These are phyloP conservation scores for Trochalopteron elliotii DNA, from an alignment of 2,113 vertebrate genomes.

Conservation along the genomic window DNA sequence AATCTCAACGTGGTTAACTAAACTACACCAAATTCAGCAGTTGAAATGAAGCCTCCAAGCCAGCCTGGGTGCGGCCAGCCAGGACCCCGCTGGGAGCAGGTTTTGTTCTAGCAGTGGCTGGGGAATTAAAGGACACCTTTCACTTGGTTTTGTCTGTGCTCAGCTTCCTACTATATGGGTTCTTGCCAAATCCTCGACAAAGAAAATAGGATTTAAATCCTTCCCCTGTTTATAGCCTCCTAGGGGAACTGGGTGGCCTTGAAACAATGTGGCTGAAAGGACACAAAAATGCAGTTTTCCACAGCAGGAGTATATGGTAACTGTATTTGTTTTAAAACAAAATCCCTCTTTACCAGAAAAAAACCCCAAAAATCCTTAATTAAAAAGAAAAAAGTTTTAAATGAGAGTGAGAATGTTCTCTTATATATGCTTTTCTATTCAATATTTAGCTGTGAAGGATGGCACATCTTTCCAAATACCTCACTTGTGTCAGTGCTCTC, in stretches of 20 bases:
- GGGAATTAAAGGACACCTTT: slow-evolving; percentile 76
- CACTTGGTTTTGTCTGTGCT: slow-evolving; percentile 66
- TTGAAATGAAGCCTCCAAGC: slow-evolving; percentile 64
- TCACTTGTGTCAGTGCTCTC: neutral
- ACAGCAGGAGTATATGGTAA: slow-evolving; percentile 1
- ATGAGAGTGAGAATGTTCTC: slow-evolving; percentile 1
- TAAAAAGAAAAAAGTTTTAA: slow-evolving; percentile 7
- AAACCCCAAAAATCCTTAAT: neutral
- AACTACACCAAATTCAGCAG: slow-evolving; percentile 65
- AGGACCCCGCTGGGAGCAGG: slow-evolving; percentile 39
- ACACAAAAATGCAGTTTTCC: slow-evolving; percentile 51
- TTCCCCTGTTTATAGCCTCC: slow-evolving; percentile 57
- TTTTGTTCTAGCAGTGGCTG: slow-evolving; percentile 71
- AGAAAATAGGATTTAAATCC: slow-evolving; percentile 73
- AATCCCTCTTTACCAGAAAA: neutral
- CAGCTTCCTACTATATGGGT: slow-evolving; percentile 71
- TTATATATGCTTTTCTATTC: neutral
- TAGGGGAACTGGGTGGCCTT: slow-evolving; percentile 51
- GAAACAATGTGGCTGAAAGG: slow-evolving; percentile 63
- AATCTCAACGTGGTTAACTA: slow-evolving; percentile 79
- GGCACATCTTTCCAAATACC: neutral
- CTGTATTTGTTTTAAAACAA: slow-evolving; percentile 63
- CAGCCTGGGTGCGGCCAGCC: slow-evolving; percentile 59
- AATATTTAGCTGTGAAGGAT: neutral
- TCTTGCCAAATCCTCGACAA: slow-evolving; percentile 60